Evolutionary conservation across 2,888 invertebrate genomes (phyloP).

Genomic region (Thumatha senex): DNA sequence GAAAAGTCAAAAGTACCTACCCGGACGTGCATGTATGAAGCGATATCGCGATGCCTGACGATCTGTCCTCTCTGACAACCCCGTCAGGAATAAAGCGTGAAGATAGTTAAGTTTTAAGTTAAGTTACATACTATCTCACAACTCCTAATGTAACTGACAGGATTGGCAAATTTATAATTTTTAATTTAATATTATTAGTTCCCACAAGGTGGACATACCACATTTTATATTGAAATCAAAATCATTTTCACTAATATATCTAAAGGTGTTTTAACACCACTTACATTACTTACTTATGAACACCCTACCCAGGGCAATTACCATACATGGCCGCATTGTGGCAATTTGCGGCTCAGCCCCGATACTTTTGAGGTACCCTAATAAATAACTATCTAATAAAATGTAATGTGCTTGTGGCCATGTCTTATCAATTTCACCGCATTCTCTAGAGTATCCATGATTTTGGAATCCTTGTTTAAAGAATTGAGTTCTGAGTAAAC

Average conservation of each 20-base stretch:
- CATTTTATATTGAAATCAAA: too few species aligned
- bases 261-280: constrained; percentile 8
- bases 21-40: too few species aligned
- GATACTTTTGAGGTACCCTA: constrained; percentile 31
- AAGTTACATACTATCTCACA: too few species aligned
- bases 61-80: too few species aligned
- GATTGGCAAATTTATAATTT: too few species aligned
- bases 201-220: too few species aligned
- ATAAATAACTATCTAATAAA: constrained; percentile 40
- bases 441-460: constrained; percentile 9
- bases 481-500: neutral
- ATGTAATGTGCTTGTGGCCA: constrained; percentile 28
- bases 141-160: too few species aligned
- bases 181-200: too few species aligned
- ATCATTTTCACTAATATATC: neutral
- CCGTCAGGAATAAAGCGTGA: too few species aligned
- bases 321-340: constrained; percentile 33
- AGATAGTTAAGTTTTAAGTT: too few species aligned
- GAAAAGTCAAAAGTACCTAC: too few species aligned
- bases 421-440: constrained; percentile 34
- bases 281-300: constrained; percentile 13
- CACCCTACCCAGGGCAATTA: constrained; percentile 28
- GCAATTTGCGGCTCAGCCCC: constrained; percentile 17
- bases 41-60: too few species aligned
- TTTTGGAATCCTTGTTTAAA: neutral